These are phyloP conservation scores for Lasioglossum zephyrum DNA, from an alignment of 2,888 invertebrate genomes.

Conservation along the genomic window DNA sequence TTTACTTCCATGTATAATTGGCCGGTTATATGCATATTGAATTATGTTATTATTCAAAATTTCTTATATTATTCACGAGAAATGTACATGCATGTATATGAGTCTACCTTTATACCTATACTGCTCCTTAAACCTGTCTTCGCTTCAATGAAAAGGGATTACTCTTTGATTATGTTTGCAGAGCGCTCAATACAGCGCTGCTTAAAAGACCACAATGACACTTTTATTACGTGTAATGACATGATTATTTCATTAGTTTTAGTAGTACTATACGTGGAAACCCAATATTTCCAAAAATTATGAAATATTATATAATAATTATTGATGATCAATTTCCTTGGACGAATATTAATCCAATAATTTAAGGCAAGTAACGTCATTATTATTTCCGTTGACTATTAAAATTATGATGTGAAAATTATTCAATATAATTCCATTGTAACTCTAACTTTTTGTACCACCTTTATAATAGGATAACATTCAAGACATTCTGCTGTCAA, in stretches of 20 bases:
- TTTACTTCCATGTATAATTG: background rate
- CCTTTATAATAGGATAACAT: no score
- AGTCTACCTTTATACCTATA: background rate
- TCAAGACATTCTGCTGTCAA: no score
- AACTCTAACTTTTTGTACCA: no score
- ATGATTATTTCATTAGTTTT: background rate
- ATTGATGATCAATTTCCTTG: background rate
- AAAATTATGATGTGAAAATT: no score
- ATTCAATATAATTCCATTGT: no score
- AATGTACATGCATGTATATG: background rate
- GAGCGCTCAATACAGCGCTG: background rate
- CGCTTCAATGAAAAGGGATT: slow-evolving; percentile 17
- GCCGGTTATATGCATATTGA: background rate
- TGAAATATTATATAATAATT: background rate
- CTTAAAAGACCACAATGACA: background rate
- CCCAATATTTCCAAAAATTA: background rate
- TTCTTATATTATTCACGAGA: background rate
- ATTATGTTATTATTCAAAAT: background rate
- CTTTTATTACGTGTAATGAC: background rate
- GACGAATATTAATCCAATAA: no score
- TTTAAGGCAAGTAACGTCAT: background rate
- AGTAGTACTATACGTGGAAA: background rate
- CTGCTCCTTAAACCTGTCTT: background rate
- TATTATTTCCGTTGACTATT: background rate
- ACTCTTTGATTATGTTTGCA: slow-evolving; percentile 3